Evolutionary conservation across 2,888 invertebrate species (phyloP).

Genomic region (Drosophila kuntzei): DNA sequence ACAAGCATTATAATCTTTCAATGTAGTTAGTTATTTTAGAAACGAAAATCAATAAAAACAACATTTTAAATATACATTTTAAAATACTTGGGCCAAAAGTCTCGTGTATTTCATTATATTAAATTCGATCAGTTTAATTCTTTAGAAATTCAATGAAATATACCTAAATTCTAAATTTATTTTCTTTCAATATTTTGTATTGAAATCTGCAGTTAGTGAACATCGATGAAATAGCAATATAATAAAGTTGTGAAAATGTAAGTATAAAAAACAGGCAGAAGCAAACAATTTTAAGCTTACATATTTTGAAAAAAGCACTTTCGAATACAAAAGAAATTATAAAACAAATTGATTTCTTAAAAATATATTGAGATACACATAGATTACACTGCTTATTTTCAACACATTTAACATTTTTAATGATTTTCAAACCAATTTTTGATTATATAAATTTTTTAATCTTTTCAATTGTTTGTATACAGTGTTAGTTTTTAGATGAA

Average conservation of each 20-base stretch:
- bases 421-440: not conserved
- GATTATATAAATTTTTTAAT: not conserved
- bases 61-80: not conserved
- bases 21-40: not conserved
- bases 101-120: not conserved
- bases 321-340: no score
- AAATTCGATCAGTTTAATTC: not conserved
- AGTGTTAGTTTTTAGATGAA: not conserved
- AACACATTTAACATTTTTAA: no score
- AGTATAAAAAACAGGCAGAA: not conserved
- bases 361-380: not conserved
- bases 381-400: not conserved
- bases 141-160: not conserved
- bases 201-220: not conserved
- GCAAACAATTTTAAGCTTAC: not conserved
- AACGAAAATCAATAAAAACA: not conserved
- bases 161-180: not conserved
- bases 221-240: not conserved
- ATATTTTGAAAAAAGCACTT: not conserved
- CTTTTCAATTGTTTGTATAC: not conserved
- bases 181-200: not conserved
- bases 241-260: conserved; percentile 1
- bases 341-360: not conserved
- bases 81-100: not conserved
- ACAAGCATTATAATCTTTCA: not conserved